Evolutionary conservation across 1,140 invertebrate species (phyloP).

Genomic region (Drosophila ercepeae): DNA sequence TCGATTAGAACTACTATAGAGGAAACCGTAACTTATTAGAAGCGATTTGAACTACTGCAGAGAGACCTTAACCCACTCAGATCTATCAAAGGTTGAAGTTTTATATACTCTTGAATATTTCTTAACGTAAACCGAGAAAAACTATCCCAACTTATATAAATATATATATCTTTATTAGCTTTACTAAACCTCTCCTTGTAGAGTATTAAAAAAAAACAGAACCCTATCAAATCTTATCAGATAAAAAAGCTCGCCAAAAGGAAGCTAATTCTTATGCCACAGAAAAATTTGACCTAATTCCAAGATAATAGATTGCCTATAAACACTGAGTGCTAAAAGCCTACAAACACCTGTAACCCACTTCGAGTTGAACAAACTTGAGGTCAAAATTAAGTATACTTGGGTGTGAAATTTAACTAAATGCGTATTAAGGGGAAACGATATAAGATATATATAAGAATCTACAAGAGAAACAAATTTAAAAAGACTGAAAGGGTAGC

Average conservation of each 20-base stretch:
- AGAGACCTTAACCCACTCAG: no score
- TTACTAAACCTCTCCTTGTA: neutral
- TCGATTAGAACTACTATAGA: conserved; percentile 16
- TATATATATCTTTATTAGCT: neutral
- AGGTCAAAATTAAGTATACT: conserved; percentile 8
- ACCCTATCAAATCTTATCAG: conserved; percentile 63
- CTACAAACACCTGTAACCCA: conserved; percentile 30
- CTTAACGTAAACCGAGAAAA: neutral
- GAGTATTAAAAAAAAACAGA: conserved; percentile 22
- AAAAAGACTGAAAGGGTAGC: neutral
- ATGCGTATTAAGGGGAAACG: conserved; percentile 18
- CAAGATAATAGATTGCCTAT: conserved; percentile 47
- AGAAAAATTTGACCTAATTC: conserved; percentile 67
- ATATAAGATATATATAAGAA: conserved; percentile 5
- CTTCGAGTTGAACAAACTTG: conserved; percentile 50
- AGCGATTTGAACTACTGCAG: no score
- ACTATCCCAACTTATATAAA: neutral
- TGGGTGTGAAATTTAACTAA: conserved; percentile 16
- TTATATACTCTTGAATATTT: neutral
- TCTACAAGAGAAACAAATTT: neutral
- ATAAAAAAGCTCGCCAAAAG: conserved; percentile 29
- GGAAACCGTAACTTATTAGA: no score
- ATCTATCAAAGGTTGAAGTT: no score
- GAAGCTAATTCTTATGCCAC: conserved; percentile 30
- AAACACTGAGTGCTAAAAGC: conserved; percentile 40